Conservation (phyloP, 2,797 vertebrate species). For the Cercopithecus diana region DNA sequence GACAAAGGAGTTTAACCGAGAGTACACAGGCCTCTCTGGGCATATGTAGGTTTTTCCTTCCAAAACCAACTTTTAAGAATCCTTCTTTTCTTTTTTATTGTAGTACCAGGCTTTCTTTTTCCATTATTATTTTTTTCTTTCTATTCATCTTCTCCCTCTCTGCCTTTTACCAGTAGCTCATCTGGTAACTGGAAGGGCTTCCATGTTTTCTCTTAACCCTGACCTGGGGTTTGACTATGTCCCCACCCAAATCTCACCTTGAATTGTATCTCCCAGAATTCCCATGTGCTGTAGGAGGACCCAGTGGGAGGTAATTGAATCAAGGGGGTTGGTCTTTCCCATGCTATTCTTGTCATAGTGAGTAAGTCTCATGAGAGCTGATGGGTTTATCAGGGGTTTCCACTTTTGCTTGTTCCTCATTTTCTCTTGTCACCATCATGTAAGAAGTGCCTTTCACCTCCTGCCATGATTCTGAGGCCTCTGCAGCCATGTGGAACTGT, state of each 20-base stretch:
- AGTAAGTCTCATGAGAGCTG: background rate
- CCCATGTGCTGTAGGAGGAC: background rate
- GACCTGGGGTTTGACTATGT: background rate
- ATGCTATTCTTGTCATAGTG: background rate
- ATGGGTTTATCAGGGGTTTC: background rate
- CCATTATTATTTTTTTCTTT: background rate
- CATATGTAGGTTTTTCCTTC: background rate
- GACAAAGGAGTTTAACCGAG: fast-evolving
- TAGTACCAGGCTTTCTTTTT: background rate
- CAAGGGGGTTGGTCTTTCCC: background rate
- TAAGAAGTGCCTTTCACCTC: background rate
- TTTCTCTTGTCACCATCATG: background rate
- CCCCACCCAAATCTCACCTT: background rate
- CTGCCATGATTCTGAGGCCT: background rate
- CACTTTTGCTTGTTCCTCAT: background rate
- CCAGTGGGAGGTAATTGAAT: background rate
- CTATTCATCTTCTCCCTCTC: background rate
- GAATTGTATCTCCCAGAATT: background rate
- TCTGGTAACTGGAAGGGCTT: background rate
- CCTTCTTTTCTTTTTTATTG: background rate
- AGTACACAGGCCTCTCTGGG: background rate
- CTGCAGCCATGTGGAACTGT: background rate
- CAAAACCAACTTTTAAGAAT: background rate
- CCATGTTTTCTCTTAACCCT: background rate
- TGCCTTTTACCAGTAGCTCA: background rate